Percentiles rank a stretch among this genome's conserved stretches.
phyloP scores from a whole-genome alignment of 2,113 vertebrate species.

The Raja brachyura region DNA sequence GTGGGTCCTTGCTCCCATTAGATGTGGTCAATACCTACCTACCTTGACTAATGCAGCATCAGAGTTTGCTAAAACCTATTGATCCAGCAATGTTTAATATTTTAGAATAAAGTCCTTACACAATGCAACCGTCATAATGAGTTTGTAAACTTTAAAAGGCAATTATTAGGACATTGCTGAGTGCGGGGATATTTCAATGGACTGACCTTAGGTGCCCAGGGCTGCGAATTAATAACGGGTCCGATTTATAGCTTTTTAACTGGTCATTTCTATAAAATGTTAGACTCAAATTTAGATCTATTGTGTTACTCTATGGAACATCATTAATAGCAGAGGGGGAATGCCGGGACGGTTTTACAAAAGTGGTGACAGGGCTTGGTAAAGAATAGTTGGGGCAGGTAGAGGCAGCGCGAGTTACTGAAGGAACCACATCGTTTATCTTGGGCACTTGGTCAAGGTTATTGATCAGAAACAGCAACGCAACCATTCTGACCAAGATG shows the following conservation, averaged over 20 bases:
- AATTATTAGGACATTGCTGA: background rate
- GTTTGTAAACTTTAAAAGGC: background rate
- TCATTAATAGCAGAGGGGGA: background rate
- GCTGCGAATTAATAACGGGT: background rate
- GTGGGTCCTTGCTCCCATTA: background rate
- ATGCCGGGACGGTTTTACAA: too few species aligned
- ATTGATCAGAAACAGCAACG: too few species aligned
- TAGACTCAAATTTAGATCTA: background rate
- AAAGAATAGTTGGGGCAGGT: too few species aligned
- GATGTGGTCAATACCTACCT: background rate
- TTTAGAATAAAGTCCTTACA: background rate
- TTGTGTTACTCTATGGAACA: background rate
- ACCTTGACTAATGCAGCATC: conserved; percentile 9
- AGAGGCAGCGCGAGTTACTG: too few species aligned
- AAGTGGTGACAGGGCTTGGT: too few species aligned
- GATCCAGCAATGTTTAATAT: conserved; percentile 17
- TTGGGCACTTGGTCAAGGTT: too few species aligned
- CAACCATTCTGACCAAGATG: too few species aligned
- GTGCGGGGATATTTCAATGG: background rate
- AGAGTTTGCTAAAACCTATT: background rate
- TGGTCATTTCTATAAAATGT: background rate
- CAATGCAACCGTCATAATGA: background rate
- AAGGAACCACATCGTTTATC: too few species aligned
- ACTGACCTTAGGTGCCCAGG: background rate
- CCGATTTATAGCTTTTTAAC: background rate